Conservation (phyloP, 2,888 invertebrate species). For the Crioceris asparagi region DNA sequence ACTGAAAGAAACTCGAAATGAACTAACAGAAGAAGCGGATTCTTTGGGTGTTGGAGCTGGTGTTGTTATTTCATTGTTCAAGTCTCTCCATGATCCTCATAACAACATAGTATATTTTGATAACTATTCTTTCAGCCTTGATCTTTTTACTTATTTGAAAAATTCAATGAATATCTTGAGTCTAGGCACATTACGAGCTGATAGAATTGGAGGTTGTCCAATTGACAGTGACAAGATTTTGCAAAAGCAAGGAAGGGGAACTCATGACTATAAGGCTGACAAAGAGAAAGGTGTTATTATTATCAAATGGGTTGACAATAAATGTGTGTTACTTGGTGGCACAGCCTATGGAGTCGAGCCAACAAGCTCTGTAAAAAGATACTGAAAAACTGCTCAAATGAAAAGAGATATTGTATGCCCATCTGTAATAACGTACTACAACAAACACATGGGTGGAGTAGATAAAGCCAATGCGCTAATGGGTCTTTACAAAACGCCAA, state of each 20-base stretch:
- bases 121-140: conserved; percentile 10
- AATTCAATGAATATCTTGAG: neutral
- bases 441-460: conserved; percentile 2
- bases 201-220: conserved; percentile 3
- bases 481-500: conserved; percentile 2
- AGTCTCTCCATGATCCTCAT: conserved; percentile 9
- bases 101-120: conserved; percentile 8
- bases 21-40: conserved; percentile 7
- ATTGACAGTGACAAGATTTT: conserved; percentile 1
- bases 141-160: conserved; percentile 5
- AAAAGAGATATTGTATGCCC: neutral
- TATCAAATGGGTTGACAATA: conserved; percentile 9
- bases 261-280: neutral
- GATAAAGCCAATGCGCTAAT: conserved; percentile 8
- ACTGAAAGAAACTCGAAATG: conserved; percentile 8
- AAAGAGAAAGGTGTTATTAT: conserved; percentile 4
- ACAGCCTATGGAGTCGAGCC: neutral
- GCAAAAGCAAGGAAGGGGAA: conserved; percentile 1
- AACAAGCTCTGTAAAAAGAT: conserved; percentile 5
- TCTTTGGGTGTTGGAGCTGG: conserved; percentile 9
- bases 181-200: conserved; percentile 1
- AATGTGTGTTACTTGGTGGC: conserved; percentile 1
- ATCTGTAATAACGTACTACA: conserved; percentile 1
- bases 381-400: neutral
- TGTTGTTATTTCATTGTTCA: conserved; percentile 9